Conservation (phyloP, 2,888 invertebrate genomes). For the Hypselothyrea guttata region DNA sequence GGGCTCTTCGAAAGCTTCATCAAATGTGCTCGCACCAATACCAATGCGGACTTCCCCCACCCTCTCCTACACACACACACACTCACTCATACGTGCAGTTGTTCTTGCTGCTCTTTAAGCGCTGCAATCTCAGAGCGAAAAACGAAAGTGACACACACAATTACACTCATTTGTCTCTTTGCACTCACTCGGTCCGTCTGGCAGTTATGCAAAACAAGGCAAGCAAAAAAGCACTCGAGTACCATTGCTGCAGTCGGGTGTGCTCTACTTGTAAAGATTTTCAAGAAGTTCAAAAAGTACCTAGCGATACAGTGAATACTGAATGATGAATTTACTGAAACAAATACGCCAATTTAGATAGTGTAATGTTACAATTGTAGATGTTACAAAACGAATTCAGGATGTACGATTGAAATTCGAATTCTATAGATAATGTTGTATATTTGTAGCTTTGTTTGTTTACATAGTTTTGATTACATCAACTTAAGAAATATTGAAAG, state of each 20-base stretch:
- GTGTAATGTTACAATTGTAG: constrained; percentile 25
- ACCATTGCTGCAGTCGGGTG: too few species aligned
- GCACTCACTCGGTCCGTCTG: constrained; percentile 18
- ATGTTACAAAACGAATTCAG: constrained; percentile 32
- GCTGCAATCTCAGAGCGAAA: constrained; percentile 23
- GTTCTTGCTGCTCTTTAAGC: constrained; percentile 10
- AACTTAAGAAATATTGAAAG: constrained; percentile 51
- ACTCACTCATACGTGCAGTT: constrained; percentile 9
- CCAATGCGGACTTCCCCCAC: too few species aligned
- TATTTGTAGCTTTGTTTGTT: constrained; percentile 13
- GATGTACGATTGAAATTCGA: constrained; percentile 42
- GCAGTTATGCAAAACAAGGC: constrained; percentile 14
- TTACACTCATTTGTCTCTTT: constrained; percentile 56
- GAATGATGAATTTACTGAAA: constrained; percentile 59
- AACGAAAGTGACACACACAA: constrained; percentile 59
- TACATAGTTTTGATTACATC: constrained; percentile 34
- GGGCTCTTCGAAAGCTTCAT: constrained; percentile 13
- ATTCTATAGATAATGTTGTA: too few species aligned
- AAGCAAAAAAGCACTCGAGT: constrained; percentile 7
- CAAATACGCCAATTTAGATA: constrained; percentile 30
- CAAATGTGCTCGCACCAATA: too few species aligned
- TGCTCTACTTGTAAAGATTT: too few species aligned
- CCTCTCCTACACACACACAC: background rate
- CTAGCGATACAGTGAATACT: too few species aligned
- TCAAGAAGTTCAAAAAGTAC: too few species aligned